Percentiles rank a stretch among this genome's conserved stretches.
phyloP scores from a whole-genome alignment of 2,888 invertebrate genomes.

The Tetropium fuscum region DNA sequence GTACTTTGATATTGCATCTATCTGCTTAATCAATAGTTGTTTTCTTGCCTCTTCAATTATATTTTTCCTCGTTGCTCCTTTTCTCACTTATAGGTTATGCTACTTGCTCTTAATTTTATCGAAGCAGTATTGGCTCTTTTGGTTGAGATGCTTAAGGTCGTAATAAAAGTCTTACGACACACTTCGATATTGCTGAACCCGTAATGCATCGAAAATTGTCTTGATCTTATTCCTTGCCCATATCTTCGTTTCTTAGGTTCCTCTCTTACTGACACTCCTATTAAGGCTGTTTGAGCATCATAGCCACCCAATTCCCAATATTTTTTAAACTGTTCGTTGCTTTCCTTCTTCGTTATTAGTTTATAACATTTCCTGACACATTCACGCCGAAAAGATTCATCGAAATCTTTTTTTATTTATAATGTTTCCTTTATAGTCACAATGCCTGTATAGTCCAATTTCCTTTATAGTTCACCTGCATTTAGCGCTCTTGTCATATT shows the following conservation, averaged over 20 bases:
- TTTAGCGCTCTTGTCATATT: constrained; percentile 21
- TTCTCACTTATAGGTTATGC: not conserved
- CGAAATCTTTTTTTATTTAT: constrained; percentile 21
- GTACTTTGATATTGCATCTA: not conserved
- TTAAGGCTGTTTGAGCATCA: constrained; percentile 26
- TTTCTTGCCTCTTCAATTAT: not conserved
- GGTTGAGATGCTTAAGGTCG: not conserved
- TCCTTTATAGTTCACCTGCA: constrained; percentile 19
- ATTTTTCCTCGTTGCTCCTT: not conserved
- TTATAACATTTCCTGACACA: constrained; percentile 28
- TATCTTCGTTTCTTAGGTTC: constrained; percentile 26
- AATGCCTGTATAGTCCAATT: constrained; percentile 28
- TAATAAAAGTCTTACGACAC: not conserved
- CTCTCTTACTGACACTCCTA: constrained; percentile 27
- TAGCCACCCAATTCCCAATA: constrained; percentile 28
- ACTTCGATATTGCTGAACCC: constrained; percentile 11
- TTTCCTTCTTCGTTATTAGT: constrained; percentile 19
- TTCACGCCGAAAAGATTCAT: constrained; percentile 25
- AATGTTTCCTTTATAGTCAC: constrained; percentile 21
- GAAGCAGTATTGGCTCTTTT: not conserved
- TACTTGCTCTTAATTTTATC: not conserved
- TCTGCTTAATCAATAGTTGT: not conserved
- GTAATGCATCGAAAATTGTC: constrained; percentile 23
- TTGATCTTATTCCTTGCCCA: constrained; percentile 20
- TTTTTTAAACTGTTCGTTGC: constrained; percentile 16